Base-by-base conservation (phyloP, 1,140 invertebrate species). In the Aphaenogaster ashmeadi region DNA sequence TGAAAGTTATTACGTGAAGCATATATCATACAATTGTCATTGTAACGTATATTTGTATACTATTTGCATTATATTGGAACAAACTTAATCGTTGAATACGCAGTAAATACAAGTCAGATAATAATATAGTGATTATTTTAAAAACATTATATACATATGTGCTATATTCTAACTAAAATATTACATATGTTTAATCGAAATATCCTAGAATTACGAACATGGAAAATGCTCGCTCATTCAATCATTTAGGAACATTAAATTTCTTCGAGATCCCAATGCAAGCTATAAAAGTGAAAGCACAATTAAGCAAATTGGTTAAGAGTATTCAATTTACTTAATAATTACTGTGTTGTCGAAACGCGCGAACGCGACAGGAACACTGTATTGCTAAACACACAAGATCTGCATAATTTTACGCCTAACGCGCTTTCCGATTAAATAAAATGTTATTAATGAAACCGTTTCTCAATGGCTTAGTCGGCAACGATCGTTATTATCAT, bases 1-100 rank as follows among this genome's bases (percentile, higher is more conserved):
- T 74, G 80, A 84, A 75, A 84, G 80, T 75, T 62, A 75, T 84
- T 74, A 58, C 27, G 41, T 27, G 56, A 33, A 33, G 18, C 41
- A 9, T 38, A 27, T 27, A 52, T 80, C 62, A 69, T 52, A n/a
- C 36, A 54, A 38, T 80, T 21, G 77, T 50, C 18, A 67, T n/a
- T 60, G 38, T 15, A 9, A 21, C 7, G 15, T 77, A 44, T 62
- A 47, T 50, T 52, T 47, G 13, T 44, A 33, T 66, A 66, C 52
- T 62, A 18, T n/a, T 9, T 50, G 11, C 41, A 38, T 50, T 36
- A 18, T 21, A 60, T 7, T n/a, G 58, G n/a, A 66, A 33, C 21
- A 33, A 77, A 60, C 60, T 60, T 38, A 41, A 44, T 77, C 21
- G 13, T 18, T 60, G 21, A 60, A 60, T 56, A 11, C 21, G 52